These are phyloP conservation scores for Ischnus inquisitorius DNA, from an alignment of 2,888 invertebrate species.

Conservation along the genomic window DNA sequence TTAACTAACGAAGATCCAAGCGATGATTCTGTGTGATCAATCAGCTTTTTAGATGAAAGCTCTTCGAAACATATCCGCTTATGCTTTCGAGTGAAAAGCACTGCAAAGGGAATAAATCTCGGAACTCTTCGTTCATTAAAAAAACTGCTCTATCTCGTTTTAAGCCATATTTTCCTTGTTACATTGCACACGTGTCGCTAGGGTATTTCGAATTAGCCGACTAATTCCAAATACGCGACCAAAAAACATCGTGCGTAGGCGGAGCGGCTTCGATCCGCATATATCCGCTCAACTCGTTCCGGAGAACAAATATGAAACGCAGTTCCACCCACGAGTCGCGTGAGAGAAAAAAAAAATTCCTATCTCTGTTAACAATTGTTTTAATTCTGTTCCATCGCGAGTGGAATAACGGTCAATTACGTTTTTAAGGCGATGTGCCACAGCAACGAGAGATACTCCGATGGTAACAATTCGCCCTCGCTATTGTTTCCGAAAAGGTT, in stretches of 20 bases:
- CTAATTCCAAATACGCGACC: too few relatives aligned
- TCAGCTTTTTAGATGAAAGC: background rate
- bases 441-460: too few relatives aligned
- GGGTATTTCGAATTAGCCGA: background rate
- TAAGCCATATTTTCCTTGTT: background rate
- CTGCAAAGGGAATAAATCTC: background rate
- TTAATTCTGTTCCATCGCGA: background rate
- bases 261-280: background rate
- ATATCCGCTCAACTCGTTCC: background rate
- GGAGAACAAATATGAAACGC: background rate
- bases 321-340: background rate
- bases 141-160: background rate
- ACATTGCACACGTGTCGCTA: background rate
- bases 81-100: background rate
- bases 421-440: too few relatives aligned
- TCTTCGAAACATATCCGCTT: background rate
- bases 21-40: background rate
- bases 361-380: conserved; percentile 9
- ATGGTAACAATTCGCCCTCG: too few relatives aligned
- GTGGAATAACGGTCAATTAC: background rate
- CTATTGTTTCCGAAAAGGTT: too few relatives aligned
- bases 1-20: background rate
- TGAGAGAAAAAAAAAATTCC: background rate
- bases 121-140: background rate
- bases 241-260: conserved; percentile 4